Evolutionary conservation across 2,797 vertebrate species (phyloP), one percentile per base, ranked within the genome.

Genomic region (Hozukius guyotensis): DNA sequence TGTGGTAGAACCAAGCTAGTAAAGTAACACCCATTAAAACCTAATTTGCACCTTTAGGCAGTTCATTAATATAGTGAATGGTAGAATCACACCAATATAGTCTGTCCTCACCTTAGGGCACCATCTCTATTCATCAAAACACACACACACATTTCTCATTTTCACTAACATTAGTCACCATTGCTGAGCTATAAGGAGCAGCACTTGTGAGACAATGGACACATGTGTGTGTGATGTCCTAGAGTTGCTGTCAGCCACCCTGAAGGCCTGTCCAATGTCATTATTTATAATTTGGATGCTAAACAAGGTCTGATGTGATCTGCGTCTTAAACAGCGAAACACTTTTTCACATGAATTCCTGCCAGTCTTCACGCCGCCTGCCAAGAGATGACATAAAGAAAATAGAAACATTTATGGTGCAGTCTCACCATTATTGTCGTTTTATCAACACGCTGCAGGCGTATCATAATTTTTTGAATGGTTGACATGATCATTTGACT

Each of bases 21-120:
- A 96, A 97, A 97, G 96, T 98, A 97, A 98, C 97, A 98, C 98
- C 97, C 98, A 98, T 98, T 99, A 99, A 97, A 97, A 97, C 92
- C 94, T 96, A 96, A 98, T 99, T 99, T 97, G 96, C 98, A 98
- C 97, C 97, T 97, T 92, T 94, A 97, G 97, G 98, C 97, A 97
- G 95, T 98, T 99, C 97, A 98, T 99, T 99, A 99, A 97, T 97
- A 96, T 96, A 96, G 95, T 93, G 92, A 95, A 96, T 95, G 93
- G 96, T 93, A 94, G 94, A 97, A 96, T 94, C 94, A 93, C 70
- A 75, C 96, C 93, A 95, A 96, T 97, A 97, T 95, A 92, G 92
- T 90, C 94, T 88, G 93, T 93, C 93, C 95, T 96, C 97, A 97
- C 97, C 96, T 95, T 94, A 81, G 94, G 96, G 97, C 96, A 89